phyloP scores from a whole-genome alignment of 2,888 invertebrate species.

The Camponotus fellah region DNA sequence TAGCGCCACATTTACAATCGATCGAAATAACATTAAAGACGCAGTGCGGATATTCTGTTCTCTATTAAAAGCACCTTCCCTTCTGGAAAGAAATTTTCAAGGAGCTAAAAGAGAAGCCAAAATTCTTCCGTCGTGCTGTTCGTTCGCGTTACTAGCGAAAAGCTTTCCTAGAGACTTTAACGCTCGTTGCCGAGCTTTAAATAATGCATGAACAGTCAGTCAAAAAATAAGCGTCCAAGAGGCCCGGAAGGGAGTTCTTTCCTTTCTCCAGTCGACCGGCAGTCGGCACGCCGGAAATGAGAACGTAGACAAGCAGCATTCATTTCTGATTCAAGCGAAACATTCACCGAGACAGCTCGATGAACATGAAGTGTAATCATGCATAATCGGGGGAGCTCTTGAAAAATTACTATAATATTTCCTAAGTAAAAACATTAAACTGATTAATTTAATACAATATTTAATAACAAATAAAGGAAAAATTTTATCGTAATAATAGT shows the following conservation, averaged over 20 bases:
- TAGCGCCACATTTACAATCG: conserved; percentile 14
- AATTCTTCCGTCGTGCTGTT: background rate
- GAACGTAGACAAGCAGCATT: conserved; percentile 80
- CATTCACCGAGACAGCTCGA: conserved; percentile 71
- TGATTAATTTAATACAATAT: background rate
- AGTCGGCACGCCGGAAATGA: conserved; percentile 80
- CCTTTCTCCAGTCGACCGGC: conserved; percentile 61
- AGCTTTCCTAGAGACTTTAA: conserved; percentile 71
- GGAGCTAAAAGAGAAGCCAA: conserved; percentile 6
- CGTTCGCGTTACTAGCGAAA: conserved; percentile 31
- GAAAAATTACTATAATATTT: background rate
- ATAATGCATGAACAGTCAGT: conserved; percentile 75
- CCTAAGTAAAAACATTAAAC: conserved; percentile 4
- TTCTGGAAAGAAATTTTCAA: conserved; percentile 13
- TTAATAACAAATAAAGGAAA: background rate
- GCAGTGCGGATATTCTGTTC: background rate
- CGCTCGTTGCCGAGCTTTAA: conserved; percentile 74
- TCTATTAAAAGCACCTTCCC: background rate
- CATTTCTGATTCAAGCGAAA: conserved; percentile 82
- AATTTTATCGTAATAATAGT: background rate
- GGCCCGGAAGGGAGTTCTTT: conserved; percentile 75
- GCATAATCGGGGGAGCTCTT: background rate
- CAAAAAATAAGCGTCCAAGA: conserved; percentile 72
- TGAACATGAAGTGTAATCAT: conserved; percentile 17
- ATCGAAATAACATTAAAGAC: conserved; percentile 7